phyloP scores from a whole-genome alignment of 2,888 invertebrate genomes.

The Steinernema carpocapsae region DNA sequence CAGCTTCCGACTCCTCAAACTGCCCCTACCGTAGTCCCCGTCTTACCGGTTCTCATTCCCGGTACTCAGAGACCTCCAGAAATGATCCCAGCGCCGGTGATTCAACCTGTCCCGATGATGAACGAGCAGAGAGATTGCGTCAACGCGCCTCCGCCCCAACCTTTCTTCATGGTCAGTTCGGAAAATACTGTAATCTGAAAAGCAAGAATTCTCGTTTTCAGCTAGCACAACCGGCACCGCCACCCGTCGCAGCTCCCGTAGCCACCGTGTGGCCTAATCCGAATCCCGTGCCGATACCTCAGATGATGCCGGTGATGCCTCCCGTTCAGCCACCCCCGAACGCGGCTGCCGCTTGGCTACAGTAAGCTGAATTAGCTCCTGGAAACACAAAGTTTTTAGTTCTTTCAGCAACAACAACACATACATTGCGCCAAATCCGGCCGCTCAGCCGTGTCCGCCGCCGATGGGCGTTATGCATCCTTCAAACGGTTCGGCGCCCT shows the following conservation, averaged over 20 bases:
- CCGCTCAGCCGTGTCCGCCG: neutral
- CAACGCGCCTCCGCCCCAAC: neutral
- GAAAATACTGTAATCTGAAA: neutral
- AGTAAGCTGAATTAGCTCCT: neutral
- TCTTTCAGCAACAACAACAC: neutral
- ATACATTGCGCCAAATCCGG: neutral
- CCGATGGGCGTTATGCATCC: constrained; percentile 2
- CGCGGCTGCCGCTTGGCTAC: neutral
- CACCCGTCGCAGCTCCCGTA: neutral
- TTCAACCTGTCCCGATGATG: constrained; percentile 32
- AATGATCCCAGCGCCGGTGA: constrained; percentile 8
- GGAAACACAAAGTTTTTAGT: neutral
- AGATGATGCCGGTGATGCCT: neutral
- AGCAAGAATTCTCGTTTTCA: neutral
- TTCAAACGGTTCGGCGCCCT: neutral
- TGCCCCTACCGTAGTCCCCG: neutral
- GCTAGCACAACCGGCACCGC: neutral
- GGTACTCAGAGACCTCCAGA: constrained; percentile 7
- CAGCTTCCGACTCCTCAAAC: neutral
- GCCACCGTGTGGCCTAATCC: constrained; percentile 10
- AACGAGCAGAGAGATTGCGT: neutral
- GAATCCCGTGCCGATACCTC: neutral
- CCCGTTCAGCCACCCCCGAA: neutral
- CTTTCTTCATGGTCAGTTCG: neutral
- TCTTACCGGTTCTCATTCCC: neutral